phyloP scores from a whole-genome alignment of 92 coral and sea anemone genomes.

The Bergia puertoricense region DNA sequence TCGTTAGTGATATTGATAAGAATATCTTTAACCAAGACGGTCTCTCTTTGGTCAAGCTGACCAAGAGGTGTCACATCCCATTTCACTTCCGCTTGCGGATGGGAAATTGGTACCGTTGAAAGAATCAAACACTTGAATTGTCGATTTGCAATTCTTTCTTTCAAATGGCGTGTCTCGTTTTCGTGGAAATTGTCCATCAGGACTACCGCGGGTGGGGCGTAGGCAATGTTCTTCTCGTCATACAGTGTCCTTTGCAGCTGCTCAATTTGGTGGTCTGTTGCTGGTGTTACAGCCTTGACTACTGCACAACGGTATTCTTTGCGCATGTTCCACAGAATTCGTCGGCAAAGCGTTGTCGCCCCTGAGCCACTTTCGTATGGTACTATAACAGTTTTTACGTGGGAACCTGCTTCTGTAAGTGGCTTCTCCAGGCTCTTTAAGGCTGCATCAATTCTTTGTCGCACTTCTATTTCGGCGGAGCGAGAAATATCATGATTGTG shows the following conservation, averaged over 20 bases:
- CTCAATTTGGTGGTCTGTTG: constrained; percentile 60
- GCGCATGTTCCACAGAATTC: constrained; percentile 58
- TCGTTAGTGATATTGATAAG: constrained; percentile 46
- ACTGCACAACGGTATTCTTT: constrained; percentile 58
- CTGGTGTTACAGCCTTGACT: constrained; percentile 47
- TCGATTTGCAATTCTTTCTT: constrained; percentile 40
- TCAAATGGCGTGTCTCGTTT: constrained; percentile 34
- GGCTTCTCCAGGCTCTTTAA: constrained; percentile 39
- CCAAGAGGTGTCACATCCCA: constrained; percentile 45
- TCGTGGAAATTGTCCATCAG: constrained; percentile 56
- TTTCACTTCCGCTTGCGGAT: not conserved
- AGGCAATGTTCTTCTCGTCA: constrained; percentile 40
- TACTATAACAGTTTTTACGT: constrained; percentile 53
- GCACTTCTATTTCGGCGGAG: constrained; percentile 31
- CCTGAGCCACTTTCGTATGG: constrained; percentile 70
- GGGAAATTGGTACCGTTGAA: constrained; percentile 53
- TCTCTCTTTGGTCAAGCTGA: constrained; percentile 56
- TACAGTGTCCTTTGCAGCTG: constrained; percentile 49
- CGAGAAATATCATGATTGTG: constrained; percentile 54
- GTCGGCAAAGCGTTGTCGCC: constrained; percentile 65
- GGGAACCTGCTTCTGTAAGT: constrained; percentile 16
- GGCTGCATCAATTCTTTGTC: constrained; percentile 29
- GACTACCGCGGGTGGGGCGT: constrained; percentile 43
- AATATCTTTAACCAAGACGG: constrained; percentile 48
- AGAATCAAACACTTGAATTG: constrained; percentile 60